Evolutionary conservation across 2,113 vertebrate genomes (phyloP).

Genomic region (Tetrax tetrax): DNA sequence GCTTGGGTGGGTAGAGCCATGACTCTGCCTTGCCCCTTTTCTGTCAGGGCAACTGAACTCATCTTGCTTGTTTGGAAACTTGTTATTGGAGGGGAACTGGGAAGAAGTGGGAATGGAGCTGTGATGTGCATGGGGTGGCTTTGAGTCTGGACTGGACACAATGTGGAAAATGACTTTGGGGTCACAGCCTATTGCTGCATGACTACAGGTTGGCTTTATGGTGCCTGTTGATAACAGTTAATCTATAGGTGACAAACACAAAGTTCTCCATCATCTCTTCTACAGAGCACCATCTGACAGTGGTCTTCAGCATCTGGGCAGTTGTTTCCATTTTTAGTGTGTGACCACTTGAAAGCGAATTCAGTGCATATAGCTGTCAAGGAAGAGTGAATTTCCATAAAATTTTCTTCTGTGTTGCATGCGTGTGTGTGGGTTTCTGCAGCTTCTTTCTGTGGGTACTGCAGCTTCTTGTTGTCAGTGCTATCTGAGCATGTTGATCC

Average conservation of each 20-base stretch:
- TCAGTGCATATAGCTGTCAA: neutral
- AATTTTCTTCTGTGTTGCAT: conserved; percentile 17
- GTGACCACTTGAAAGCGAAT: neutral
- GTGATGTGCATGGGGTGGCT: neutral
- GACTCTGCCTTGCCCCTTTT: neutral
- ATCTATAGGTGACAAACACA: neutral
- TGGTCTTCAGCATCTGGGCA: conserved; percentile 30
- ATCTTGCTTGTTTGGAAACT: neutral
- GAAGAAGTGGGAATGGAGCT: neutral
- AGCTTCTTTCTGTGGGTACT: no score
- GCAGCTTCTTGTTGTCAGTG: neutral
- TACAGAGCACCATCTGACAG: neutral
- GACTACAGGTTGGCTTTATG: neutral
- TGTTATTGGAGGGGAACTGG: neutral
- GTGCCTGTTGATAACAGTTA: neutral
- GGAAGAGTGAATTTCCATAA: conserved; percentile 43
- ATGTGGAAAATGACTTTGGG: neutral
- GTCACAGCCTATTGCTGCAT: accelerated
- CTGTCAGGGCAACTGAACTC: neutral
- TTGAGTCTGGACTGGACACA: neutral
- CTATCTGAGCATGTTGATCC: neutral
- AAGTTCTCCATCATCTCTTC: conserved; percentile 1
- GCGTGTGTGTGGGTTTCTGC: neutral
- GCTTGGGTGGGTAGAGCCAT: neutral
- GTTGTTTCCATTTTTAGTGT: conserved; percentile 39